phyloP scores from a whole-genome alignment of 37 sponge, comb jelly and placozoan species.

The Theonella swinhoei region DNA sequence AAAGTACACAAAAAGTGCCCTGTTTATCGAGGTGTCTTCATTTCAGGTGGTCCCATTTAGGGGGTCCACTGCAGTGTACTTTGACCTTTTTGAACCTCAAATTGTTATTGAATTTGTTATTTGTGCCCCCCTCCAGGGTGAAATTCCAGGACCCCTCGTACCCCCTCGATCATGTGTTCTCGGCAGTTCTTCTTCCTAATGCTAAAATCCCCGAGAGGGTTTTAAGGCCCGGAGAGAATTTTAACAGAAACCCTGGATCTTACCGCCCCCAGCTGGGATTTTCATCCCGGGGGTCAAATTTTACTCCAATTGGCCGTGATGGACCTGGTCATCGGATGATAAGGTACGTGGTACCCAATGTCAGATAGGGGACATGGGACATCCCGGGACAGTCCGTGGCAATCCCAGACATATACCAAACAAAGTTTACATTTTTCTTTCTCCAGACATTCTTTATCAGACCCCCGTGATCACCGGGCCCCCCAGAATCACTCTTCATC shows the following conservation, averaged over 20 bases:
- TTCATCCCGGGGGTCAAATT: not conserved
- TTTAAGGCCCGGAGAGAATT: not conserved
- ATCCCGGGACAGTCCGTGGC: too few species aligned
- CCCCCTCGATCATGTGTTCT: slow-evolving; percentile 62
- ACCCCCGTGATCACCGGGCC: not conserved
- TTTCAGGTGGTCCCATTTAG: not conserved
- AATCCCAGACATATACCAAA: too few species aligned
- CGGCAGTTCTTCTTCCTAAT: slow-evolving; percentile 68
- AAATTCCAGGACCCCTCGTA: slow-evolving; percentile 78
- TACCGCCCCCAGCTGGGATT: not conserved
- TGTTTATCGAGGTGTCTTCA: too few species aligned
- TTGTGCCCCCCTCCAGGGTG: slow-evolving; percentile 41
- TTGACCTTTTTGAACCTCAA: too few species aligned
- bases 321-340: not conserved
- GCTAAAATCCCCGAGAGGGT: not conserved
- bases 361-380: too few species aligned
- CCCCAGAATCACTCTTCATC: not conserved
- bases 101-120: too few species aligned
- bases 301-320: not conserved
- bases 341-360: too few species aligned
- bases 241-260: not conserved
- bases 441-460: not conserved
- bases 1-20: too few species aligned
- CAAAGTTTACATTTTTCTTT: not conserved
- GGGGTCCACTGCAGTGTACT: not conserved